Evolutionary conservation across 1,140 invertebrate species (phyloP).

Genomic region (Drosophila obscura): DNA sequence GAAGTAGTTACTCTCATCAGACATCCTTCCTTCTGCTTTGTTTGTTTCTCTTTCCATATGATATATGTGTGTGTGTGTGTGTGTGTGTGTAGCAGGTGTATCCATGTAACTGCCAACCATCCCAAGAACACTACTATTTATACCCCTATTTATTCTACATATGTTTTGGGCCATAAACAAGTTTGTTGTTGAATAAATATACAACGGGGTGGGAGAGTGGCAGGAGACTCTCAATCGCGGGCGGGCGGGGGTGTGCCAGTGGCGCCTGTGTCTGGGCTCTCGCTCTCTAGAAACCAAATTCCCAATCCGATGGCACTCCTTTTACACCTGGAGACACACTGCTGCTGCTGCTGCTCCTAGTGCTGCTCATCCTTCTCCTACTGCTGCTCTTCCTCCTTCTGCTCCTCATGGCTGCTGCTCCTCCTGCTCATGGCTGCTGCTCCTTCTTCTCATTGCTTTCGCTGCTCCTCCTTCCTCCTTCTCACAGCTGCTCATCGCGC

Average conservation of each 20-base stretch:
- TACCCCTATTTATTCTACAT: not conserved
- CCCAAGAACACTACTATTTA: too few species aligned
- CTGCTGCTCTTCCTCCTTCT: conserved; percentile 8
- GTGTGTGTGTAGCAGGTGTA: too few species aligned
- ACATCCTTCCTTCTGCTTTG: too few species aligned
- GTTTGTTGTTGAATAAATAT: conserved; percentile 62
- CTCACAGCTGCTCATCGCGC: conserved; percentile 32
- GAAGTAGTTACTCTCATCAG: too few species aligned
- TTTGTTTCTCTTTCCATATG: too few species aligned
- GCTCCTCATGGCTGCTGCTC: conserved; percentile 8
- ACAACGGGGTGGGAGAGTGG: conserved; percentile 3
- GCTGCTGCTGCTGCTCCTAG: conserved; percentile 10
- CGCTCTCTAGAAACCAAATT: not conserved
- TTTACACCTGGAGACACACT: not conserved
- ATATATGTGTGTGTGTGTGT: too few species aligned
- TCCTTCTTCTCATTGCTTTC: conserved; percentile 5
- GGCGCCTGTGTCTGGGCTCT: conserved; percentile 48
- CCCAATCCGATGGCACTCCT: not conserved
- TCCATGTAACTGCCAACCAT: too few species aligned
- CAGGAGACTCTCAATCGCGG: conserved; percentile 43
- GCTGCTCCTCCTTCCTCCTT: conserved; percentile 1
- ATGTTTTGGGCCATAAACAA: conserved; percentile 33
- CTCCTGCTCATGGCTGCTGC: conserved; percentile 3
- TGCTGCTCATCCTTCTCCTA: too few species aligned
- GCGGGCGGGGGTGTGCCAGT: conserved; percentile 28